Base-by-base conservation (phyloP, 2,888 invertebrate species). In the Margaritifera margaritifera region DNA sequence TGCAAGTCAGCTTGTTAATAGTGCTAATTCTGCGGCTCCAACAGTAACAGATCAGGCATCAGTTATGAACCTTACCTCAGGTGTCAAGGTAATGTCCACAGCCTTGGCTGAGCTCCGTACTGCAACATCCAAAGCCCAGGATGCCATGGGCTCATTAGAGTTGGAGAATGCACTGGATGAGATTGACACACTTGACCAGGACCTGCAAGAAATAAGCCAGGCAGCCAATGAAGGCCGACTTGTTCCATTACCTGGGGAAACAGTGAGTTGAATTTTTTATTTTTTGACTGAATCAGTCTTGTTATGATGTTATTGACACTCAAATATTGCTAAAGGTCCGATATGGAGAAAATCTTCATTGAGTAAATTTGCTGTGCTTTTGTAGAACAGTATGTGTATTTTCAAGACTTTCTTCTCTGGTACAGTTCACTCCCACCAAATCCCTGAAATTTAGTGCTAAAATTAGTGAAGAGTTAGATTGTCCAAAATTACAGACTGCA, bases 181-280 rank as follows among this genome's bases (percentile, higher is more conserved):
- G 68, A 94, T 98, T 56, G 92, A 93, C 18, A 93, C 93, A 56
- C 91, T 98, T 58, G 94, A 95, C 84, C 93, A 93, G 53, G 97
- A 98, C 81, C 91, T 99, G 25, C 92, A 94, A 42, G 96, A 95
- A 82, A 93, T 95, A 75, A 93, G 94, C 66, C 92, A 93, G 72
- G 94, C 95, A 0, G 94, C 95, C 0, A 91, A 93, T 50, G 92
- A 93, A 0, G 93, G 94, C 70, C 92, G 93, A 27, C 91, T 98
- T 56, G 91, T 93, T 71, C 96, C 97, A 0, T 90, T 97, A 78
- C 97, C 97, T 0, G 96, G 95, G 58, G 95, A 96, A 89, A 94
- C 94, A 22, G 93, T 93, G 75, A 89, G 90, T 80, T 27, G 42
- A 42, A 11, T 42, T 15, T 42, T 2, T 42, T 42, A 42, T 42